phyloP scores from a whole-genome alignment of 2,888 invertebrate genomes.

The Rhyacophila evoluta region DNA sequence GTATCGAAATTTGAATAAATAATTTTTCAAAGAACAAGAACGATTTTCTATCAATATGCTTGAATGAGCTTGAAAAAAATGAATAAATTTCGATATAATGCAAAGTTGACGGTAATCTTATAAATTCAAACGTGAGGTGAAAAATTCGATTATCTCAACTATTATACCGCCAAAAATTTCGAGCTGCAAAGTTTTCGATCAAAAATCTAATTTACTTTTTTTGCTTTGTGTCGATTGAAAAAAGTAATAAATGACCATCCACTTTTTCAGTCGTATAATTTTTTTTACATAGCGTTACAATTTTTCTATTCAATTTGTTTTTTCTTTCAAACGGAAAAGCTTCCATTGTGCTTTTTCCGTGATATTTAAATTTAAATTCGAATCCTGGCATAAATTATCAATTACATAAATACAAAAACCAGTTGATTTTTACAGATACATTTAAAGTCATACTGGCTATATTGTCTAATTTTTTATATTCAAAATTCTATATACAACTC shows the following conservation, averaged over 20 bases:
- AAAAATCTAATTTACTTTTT: neutral
- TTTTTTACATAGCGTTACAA: neutral
- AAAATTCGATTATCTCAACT: conserved; percentile 15
- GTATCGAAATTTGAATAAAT: too few species aligned
- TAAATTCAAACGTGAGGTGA: conserved; percentile 10
- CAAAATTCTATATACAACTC: too few species aligned
- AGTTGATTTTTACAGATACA: too few species aligned
- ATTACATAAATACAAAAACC: too few species aligned
- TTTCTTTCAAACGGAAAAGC: neutral
- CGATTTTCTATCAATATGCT: too few species aligned
- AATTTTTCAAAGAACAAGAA: too few species aligned
- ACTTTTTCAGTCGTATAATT: neutral
- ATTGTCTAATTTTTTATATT: too few species aligned
- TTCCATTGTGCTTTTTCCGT: neutral
- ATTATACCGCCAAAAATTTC: neutral
- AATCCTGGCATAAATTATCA: too few species aligned
- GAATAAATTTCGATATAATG: neutral
- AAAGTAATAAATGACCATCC: neutral
- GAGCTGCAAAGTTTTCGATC: neutral
- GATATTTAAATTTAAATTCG: too few species aligned
- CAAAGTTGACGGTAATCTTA: neutral
- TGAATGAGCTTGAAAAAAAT: neutral
- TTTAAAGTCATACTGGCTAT: too few species aligned
- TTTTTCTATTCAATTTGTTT: neutral
- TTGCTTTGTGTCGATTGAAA: conserved; percentile 5